Percentiles rank a stretch among this genome's conserved stretches.
Evolutionary conservation across 2,797 vertebrate genomes (phyloP).

Genomic region (Poeciliopsis turneri): DNA sequence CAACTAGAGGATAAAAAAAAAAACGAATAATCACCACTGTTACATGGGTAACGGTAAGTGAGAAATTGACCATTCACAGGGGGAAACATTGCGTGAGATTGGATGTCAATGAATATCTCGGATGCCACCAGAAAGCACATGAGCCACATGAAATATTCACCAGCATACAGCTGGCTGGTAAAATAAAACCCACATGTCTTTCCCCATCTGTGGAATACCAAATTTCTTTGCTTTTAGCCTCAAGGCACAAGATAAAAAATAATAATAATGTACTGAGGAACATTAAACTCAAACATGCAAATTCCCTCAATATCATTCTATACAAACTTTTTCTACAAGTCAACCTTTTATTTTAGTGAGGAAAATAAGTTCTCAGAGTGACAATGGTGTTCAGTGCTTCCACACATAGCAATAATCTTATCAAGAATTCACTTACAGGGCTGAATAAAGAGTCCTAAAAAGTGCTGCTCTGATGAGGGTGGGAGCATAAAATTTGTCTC

Average conservation of each 20-base stretch:
- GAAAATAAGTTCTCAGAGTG: slow-evolving; percentile 6
- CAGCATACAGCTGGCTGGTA: slow-evolving; percentile 48
- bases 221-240: slow-evolving; percentile 55
- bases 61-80: slow-evolving; percentile 47
- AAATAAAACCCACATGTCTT: slow-evolving; percentile 58
- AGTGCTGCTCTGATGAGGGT: slow-evolving; percentile 56
- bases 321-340: slow-evolving; percentile 16
- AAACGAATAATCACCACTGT: slow-evolving; percentile 12
- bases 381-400: slow-evolving; percentile 7
- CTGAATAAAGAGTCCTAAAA: slow-evolving; percentile 51
- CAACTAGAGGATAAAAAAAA: slow-evolving; percentile 1
- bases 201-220: slow-evolving; percentile 32
- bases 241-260: slow-evolving; percentile 52
- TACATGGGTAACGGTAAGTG: slow-evolving; percentile 28
- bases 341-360: slow-evolving; percentile 19
- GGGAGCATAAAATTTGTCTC: slow-evolving; percentile 63
- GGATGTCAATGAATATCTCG: slow-evolving; percentile 38
- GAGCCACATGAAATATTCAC: slow-evolving; percentile 61
- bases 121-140: slow-evolving; percentile 32
- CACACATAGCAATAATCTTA: slow-evolving; percentile 25
- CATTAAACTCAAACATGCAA: slow-evolving; percentile 38
- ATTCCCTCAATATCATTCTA: slow-evolving; percentile 29
- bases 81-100: slow-evolving; percentile 54
- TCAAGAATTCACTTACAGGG: slow-evolving; percentile 32
- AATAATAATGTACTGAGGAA: slow-evolving; percentile 43